These are phyloP conservation scores for Spongilla lacustris DNA, from an alignment of 37 sponge, comb jelly and placozoan genomes.

Conservation along the genomic window DNA sequence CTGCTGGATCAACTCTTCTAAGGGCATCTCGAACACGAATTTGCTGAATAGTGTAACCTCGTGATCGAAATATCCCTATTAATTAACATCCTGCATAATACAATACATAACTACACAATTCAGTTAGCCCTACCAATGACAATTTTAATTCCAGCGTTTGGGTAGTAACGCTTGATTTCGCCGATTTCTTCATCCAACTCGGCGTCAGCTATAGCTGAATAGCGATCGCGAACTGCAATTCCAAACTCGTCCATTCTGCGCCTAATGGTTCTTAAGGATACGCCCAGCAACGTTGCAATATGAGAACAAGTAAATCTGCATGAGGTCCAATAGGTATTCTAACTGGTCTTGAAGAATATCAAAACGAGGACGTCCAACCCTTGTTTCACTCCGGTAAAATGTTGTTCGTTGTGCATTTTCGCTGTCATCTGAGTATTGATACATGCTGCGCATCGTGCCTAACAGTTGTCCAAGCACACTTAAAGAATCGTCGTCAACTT, in stretches of 20 bases:
- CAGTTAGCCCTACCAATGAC: too few species aligned
- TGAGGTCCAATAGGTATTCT: slow-evolving; percentile 15
- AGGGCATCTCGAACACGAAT: slow-evolving; percentile 47
- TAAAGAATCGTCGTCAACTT: too few species aligned
- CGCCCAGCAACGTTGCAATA: slow-evolving; percentile 37
- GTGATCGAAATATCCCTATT: background rate
- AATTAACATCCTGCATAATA: too few species aligned
- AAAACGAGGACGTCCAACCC: slow-evolving; percentile 30
- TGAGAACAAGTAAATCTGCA: slow-evolving; percentile 31
- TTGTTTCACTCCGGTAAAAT: too few species aligned
- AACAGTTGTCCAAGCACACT: too few species aligned
- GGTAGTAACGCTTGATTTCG: slow-evolving; percentile 21
- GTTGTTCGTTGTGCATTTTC: too few species aligned
- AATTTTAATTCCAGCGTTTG: slow-evolving; percentile 19
- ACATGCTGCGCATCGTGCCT: too few species aligned
- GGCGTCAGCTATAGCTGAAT: slow-evolving; percentile 29
- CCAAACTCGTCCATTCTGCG: slow-evolving; percentile 44
- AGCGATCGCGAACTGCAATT: slow-evolving; percentile 10
- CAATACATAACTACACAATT: too few species aligned
- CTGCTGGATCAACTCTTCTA: slow-evolving; percentile 50
- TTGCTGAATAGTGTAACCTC: slow-evolving; percentile 45
- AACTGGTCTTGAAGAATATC: slow-evolving; percentile 37
- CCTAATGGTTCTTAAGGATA: slow-evolving; percentile 47
- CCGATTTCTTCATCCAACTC: slow-evolving; percentile 36
- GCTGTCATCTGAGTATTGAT: too few species aligned